Conservation (phyloP, 2,888 invertebrate species). For the Pammene fasciana region DNA sequence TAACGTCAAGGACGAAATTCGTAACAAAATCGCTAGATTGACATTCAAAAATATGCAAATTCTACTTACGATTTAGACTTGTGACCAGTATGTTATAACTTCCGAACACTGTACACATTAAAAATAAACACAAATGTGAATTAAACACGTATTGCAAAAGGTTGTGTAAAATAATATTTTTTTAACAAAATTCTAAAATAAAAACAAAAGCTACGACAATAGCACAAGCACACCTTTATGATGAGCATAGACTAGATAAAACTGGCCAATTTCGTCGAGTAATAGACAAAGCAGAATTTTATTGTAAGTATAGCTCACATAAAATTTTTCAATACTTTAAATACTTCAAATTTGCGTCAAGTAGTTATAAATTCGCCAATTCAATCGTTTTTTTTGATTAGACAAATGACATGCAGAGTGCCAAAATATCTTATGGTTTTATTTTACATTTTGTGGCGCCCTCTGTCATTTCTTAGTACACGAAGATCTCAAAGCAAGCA, state of each 20-base stretch:
- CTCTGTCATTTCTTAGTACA: not conserved
- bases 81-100: conserved; percentile 26
- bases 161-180: conserved; percentile 43
- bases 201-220: conserved; percentile 52
- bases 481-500: no score
- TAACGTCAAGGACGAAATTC: conserved; percentile 65
- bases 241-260: conserved; percentile 47
- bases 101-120: conserved; percentile 46
- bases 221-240: conserved; percentile 49
- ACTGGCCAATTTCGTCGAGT: conserved; percentile 19
- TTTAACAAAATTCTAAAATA: conserved; percentile 43
- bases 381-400: no score
- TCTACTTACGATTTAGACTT: conserved; percentile 47
- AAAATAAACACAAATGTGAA: conserved; percentile 45
- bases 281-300: conserved; percentile 20
- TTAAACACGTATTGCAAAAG: conserved; percentile 30
- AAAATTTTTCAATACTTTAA: no score
- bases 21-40: conserved; percentile 45
- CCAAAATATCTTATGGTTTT: no score
- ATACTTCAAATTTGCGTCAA: no score
- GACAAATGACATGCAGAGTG: no score
- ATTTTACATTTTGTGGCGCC: not conserved
- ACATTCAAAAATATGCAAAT: conserved; percentile 47
- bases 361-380: no score
- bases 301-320: no score